These are phyloP conservation scores for Pomacea maculata DNA, from an alignment of 1,140 invertebrate species.

Conservation along the genomic window DNA sequence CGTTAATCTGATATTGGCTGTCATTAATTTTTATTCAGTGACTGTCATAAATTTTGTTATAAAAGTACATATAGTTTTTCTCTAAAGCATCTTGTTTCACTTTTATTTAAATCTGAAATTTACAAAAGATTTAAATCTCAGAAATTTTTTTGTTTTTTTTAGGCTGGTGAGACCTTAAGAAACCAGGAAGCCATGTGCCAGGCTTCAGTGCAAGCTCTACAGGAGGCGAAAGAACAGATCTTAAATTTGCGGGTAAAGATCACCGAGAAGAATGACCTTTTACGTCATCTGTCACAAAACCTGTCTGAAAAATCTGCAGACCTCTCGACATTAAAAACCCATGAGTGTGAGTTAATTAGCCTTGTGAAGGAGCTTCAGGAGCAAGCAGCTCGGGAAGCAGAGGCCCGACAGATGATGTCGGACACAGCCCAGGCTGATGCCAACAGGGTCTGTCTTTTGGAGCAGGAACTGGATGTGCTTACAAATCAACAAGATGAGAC, in stretches of 20 bases:
- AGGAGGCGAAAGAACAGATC: conserved; percentile 49
- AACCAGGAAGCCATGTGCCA: conserved; percentile 41
- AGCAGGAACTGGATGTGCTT: conserved; percentile 20
- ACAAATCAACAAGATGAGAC: conserved; percentile 3
- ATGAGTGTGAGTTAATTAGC: conserved; percentile 8
- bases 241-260: conserved; percentile 39
- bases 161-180: conserved; percentile 48
- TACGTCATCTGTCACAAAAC: conserved; percentile 40
- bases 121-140: neutral
- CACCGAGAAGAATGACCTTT: conserved; percentile 41
- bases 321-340: neutral
- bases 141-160: conserved; percentile 26
- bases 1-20: neutral
- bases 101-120: neutral
- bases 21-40: neutral
- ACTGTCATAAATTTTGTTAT: neutral
- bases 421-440: conserved; percentile 4
- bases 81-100: neutral
- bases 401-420: neutral
- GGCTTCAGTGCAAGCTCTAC: conserved; percentile 39
- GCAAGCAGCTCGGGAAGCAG: neutral
- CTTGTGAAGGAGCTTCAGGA: conserved; percentile 1
- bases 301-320: conserved; percentile 19
- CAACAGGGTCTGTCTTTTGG: conserved; percentile 3
- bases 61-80: neutral